Evolutionary conservation across 2,113 vertebrate genomes (phyloP).

Genomic region (Furnarius figulus): DNA sequence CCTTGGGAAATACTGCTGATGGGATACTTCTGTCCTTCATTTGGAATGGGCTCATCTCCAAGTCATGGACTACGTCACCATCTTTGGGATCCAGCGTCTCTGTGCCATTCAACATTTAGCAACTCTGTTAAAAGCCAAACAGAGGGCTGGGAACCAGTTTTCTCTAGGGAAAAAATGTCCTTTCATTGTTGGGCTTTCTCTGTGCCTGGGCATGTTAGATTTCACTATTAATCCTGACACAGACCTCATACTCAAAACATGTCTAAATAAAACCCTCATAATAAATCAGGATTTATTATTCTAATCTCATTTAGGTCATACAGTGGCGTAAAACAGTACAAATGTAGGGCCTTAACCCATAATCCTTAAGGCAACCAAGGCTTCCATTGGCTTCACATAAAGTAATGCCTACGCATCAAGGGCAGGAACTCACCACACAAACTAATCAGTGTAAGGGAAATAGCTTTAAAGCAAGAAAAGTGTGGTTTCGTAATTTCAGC

Average conservation of each 20-base stretch:
- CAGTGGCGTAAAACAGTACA: slow-evolving; percentile 14
- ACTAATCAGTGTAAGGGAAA: not conserved
- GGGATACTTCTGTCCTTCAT: not conserved
- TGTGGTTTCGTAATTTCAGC: not conserved
- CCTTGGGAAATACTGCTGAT: not conserved
- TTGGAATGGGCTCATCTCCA: not conserved
- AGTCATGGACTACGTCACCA: not conserved
- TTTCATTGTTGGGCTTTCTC: slow-evolving; percentile 26
- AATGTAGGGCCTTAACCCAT: slow-evolving; percentile 25
- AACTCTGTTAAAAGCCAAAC: not conserved
- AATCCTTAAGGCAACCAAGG: slow-evolving; percentile 32
- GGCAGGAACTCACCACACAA: not conserved
- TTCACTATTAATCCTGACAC: slow-evolving; percentile 51
- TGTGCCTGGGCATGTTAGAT: slow-evolving; percentile 33
- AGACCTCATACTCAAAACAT: slow-evolving; percentile 52
- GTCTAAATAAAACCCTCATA: slow-evolving; percentile 48
- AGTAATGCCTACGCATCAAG: not conserved
- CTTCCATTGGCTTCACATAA: not conserved
- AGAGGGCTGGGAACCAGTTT: slow-evolving; percentile 48
- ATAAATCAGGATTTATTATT: slow-evolving; percentile 68
- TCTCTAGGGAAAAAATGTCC: slow-evolving; percentile 52
- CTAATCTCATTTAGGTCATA: slow-evolving; percentile 67
- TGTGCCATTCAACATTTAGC: slow-evolving; percentile 2
- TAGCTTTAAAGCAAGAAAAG: not conserved
- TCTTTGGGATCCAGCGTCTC: not conserved